Base-by-base conservation (phyloP, 2,797 vertebrate species). In the Sebastes taczanowskii region DNA sequence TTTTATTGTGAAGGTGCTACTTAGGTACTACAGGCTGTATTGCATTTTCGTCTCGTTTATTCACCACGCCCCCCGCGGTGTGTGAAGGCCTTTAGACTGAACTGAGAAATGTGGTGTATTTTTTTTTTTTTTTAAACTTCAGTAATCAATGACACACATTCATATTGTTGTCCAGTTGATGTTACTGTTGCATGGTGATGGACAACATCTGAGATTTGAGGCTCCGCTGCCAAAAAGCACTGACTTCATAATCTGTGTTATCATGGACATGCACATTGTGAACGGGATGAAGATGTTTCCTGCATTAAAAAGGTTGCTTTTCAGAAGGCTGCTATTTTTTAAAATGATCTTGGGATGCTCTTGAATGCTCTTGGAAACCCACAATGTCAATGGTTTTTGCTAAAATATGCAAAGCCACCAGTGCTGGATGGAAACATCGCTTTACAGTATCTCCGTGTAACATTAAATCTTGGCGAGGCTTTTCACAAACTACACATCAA, bases 401-500 rank as follows among this genome's bases (percentile, higher is more conserved):
- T 70, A 35, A 75, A 63, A 73, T 52, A 64, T 71, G 25, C 22
- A 75, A 69, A 78, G 60, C 3, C 23, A 8, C 59, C 8, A 42
- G n/a, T 14, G 4, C 13, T 20, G 63, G 2, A 25, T 25, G 25
- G 29, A 76, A 66, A 30, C 29, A 42, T 27, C 27, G 0, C n/a
- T 67, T 56, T 32, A 14, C 56, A 70, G 68, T 13, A 34, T 58
- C 68, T 1, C 42, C 5, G 13, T 42, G 52, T 59, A 4, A 32
- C 27, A 22, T n/a, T 32, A 18, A 74, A 81, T 46, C 42, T 65
- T 38, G 27, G 55, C 72, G 46, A 22, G 25, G 38, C 14, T 63
- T 71, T 67, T 61, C 22, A 69, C 52, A 71, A 82, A 77, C 64
- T 0, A 23, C 72, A 79, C 55, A 78, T 82, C 74, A 82, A 86